Conservation (phyloP, 2,888 invertebrate genomes). For the Periphyllus acericola region DNA sequence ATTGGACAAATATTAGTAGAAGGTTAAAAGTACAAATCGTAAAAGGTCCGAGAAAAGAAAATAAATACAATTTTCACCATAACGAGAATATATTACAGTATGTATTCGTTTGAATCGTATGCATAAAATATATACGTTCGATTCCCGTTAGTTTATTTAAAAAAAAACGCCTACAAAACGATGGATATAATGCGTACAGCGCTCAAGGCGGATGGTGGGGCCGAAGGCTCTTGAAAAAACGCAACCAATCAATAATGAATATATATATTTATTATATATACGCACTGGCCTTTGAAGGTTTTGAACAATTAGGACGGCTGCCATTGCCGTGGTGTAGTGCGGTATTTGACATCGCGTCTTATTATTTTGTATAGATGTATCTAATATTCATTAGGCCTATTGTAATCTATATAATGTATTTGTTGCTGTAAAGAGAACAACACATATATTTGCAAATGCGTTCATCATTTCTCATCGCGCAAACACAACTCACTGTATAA, state of each 20-base stretch:
- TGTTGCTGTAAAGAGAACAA: neutral
- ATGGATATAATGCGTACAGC: conserved; percentile 12
- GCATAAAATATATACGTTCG: neutral
- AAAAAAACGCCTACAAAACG: neutral
- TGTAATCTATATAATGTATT: neutral
- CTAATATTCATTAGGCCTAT: neutral
- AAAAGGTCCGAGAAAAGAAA: neutral
- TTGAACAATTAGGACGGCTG: conserved; percentile 21
- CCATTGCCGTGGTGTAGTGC: neutral
- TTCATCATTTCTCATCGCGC: neutral
- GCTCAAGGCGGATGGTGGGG: neutral
- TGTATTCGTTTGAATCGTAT: neutral
- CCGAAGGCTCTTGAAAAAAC: neutral
- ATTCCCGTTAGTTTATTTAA: neutral
- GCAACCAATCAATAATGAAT: conserved; percentile 42
- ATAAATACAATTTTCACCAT: neutral
- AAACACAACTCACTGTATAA: neutral
- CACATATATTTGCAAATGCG: neutral
- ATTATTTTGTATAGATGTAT: neutral
- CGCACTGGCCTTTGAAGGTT: neutral
- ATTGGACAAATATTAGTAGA: too few species aligned
- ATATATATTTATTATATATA: too few species aligned
- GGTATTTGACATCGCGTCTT: neutral
- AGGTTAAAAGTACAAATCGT: too few species aligned
- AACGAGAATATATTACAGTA: neutral